Evolutionary conservation across 2,113 vertebrate genomes (phyloP).

Genomic region (Brachypodius melanocephalos): DNA sequence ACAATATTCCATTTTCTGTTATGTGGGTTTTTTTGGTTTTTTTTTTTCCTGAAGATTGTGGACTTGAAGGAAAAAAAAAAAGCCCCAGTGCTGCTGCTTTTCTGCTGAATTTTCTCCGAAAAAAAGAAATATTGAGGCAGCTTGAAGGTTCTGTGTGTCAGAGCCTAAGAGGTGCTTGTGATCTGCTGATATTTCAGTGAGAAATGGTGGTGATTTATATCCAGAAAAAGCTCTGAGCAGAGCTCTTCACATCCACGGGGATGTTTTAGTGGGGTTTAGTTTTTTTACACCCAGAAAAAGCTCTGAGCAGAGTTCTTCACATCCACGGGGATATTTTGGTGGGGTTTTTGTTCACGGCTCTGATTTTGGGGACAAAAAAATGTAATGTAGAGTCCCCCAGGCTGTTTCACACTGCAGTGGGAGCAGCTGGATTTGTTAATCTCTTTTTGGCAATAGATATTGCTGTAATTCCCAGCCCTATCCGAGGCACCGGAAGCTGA

Average conservation of each 20-base stretch:
- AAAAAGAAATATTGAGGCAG: constrained; percentile 44
- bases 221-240: too few species aligned
- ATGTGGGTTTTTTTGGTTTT: constrained; percentile 69
- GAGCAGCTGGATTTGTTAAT: constrained; percentile 5
- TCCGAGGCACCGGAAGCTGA: neutral
- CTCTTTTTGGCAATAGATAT: neutral
- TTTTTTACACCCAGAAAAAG: neutral
- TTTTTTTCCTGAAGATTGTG: constrained; percentile 67
- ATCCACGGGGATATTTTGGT: neutral
- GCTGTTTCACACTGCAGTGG: neutral
- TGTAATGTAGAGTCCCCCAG: fast-evolving
- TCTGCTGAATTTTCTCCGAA: constrained; percentile 58
- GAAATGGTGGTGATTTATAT: neutral
- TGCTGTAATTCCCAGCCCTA: neutral
- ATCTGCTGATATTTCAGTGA: neutral
- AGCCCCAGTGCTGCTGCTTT: constrained; percentile 58
- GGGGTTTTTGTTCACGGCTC: neutral
- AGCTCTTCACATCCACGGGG: too few species aligned
- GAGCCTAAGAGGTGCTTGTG: neutral
- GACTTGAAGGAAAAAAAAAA: constrained; percentile 52
- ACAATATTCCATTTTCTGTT: constrained; percentile 68
- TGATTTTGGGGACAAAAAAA: neutral
- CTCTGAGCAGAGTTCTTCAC: neutral
- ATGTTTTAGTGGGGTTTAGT: too few species aligned
- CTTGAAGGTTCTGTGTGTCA: neutral